Evolutionary conservation across 2,888 invertebrate species (phyloP).

Genomic region (Nymphalis urticae): DNA sequence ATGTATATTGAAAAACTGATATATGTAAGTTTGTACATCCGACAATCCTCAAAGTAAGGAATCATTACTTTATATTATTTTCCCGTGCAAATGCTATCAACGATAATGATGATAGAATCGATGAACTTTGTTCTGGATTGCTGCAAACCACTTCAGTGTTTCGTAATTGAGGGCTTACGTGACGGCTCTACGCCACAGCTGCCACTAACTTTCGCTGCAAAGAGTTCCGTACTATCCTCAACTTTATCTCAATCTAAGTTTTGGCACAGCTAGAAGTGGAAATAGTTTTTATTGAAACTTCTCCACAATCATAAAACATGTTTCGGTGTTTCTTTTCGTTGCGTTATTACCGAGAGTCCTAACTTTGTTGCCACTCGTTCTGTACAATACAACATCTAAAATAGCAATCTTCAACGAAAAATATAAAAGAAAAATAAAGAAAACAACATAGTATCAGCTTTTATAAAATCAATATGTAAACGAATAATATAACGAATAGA

Average conservation of each 20-base stretch:
- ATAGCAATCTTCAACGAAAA: no score
- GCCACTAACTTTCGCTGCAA: conserved; percentile 66
- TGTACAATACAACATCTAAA: no score
- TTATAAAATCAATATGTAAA: no score
- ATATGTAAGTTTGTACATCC: not conserved
- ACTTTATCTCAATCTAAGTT: conserved; percentile 77
- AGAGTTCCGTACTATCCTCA: conserved; percentile 67
- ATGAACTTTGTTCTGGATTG: conserved; percentile 71
- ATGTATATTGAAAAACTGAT: not conserved
- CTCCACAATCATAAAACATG: conserved; percentile 34
- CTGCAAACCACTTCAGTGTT: conserved; percentile 72
- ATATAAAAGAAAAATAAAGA: no score
- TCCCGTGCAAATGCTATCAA: conserved; percentile 48
- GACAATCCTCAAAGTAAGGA: not conserved
- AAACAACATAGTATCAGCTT: no score
- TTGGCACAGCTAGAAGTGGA: conserved; percentile 62
- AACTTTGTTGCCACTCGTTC: not conserved
- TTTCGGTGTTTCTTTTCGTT: conserved; percentile 20
- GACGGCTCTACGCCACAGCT: conserved; percentile 72
- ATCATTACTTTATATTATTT: conserved; percentile 29
- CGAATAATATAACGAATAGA: no score
- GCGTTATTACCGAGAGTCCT: conserved; percentile 10
- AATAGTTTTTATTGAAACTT: conserved; percentile 49
- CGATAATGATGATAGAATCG: conserved; percentile 72
- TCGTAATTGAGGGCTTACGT: conserved; percentile 81